Evolutionary conservation across 2,113 vertebrate species (phyloP), one percentile per base, ranked within the genome.

Genomic region (Seriola aureovittata): DNA sequence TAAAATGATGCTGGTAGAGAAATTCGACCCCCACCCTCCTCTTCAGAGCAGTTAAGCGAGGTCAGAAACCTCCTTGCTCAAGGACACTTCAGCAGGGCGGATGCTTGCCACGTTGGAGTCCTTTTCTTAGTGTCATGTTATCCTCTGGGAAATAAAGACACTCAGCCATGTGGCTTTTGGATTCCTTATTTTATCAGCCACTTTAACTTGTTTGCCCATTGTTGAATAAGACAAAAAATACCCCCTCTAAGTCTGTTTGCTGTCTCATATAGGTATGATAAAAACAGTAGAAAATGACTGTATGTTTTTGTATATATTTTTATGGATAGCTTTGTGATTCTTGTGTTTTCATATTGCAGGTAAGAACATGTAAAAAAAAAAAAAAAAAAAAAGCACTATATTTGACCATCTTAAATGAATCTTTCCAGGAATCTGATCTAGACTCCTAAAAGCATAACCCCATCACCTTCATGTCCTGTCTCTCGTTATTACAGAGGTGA

Each of bases 401-500:
- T 68, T 72, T 78, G 29, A 75, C 4, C 2, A 2, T 40, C 5
- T 52, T 19, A 19, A 62, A 71, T 50, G 0, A 62, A 66, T 81
- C 67, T 75, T 71, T 84, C 57, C 71, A 85, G 75, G 67, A 68
- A 84, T 86, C 58, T 75, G 66, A 85, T 85, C 67, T 32, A 79
- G 77, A 48, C 65, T 55, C 42, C 12, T 75, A 44, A 84, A 80
- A 77, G 44, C 75, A 42, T 68, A 63, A 23, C 54, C 76, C 66
- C 3, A 11, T 40, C 78, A 77, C 55, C 71, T 84, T 86, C 80
- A 85, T 82, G 78, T 69, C 75, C 64, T 70, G 77, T 75, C 66
- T 81, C 40, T 75, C 59, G 12, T 83, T 54, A 48, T 77, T 82
- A 57, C 64, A 2, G 57, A 89, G 77, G 79, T 90, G 76, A 93